Base-by-base conservation (phyloP, 1,140 invertebrate species). In the Arion vulgaris region DNA sequence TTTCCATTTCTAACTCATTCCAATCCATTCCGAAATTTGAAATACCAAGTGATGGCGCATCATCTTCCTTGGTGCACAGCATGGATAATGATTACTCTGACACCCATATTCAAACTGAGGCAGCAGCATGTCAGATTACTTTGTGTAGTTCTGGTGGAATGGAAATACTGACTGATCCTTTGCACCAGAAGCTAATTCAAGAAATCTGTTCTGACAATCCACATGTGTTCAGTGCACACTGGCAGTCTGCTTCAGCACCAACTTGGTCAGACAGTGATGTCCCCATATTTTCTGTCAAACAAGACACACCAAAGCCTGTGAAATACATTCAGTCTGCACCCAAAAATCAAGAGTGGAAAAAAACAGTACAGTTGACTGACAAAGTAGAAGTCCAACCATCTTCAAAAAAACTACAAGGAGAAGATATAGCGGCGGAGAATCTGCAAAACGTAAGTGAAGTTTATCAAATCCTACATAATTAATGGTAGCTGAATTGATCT, bases 211-310 rank as follows among this genome's bases (percentile, higher is more conserved):
- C 23, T 19, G 53, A 66, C 28, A 66, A 2, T 17, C 62, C 62
- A 5, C 17, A 66, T 66, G 1, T 7, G 17, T 5, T 32, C n/a
- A 28, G 28, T 66, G 62, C n/a, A 66, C 9, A 66, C n/a, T 32
- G 28, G 28, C 62, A 66, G 28, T 7, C 62, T 34, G 5, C 74
- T 34, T 74, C 39, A 39, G 39, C 23, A 2, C n/a, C 38, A 5
- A 9, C 9, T 1, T 76, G 74, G 74, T 53, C 45, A 36, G 74
- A 49, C 1, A 45, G n/a, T 41, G 74, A 76, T 36, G 53, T 76
- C 51, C 74, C 74, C 17, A 76, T 76, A 5, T 76, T 76, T 57
- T 76, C 74, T 51, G 49, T 76, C n/a, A 76, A 76, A 76, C n/a
- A 53, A 36, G 2, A 15, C 1, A 28, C 38, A 49, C 36, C 74